Conservation (phyloP, 1,140 invertebrate genomes). For the Aphelinus atriplicis region DNA sequence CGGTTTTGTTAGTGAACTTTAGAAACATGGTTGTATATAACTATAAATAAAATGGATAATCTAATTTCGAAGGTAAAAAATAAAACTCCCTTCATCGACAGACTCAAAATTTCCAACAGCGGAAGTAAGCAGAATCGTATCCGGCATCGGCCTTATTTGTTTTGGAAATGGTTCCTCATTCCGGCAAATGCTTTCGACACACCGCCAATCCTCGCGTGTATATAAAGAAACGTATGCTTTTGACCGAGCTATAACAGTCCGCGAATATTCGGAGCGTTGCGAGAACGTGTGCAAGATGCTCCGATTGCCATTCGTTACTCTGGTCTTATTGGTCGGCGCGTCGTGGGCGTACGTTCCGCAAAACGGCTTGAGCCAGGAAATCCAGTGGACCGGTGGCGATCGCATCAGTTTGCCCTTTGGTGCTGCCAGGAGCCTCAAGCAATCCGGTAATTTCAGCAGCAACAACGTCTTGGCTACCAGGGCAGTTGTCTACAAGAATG, state of each 20-base stretch:
- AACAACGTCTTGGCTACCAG: constrained; percentile 72
- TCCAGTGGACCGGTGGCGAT: constrained; percentile 55
- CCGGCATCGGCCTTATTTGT: neutral
- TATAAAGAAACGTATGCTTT: too few species aligned
- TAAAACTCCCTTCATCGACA: too few species aligned
- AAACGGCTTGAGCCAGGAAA: neutral
- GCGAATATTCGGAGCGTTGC: too few species aligned
- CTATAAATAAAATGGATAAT: too few species aligned
- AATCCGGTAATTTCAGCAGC: constrained; percentile 68
- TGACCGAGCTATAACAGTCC: neutral
- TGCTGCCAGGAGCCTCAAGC: constrained; percentile 68
- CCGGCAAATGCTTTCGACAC: neutral
- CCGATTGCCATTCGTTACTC: neutral
- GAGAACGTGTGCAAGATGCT: constrained; percentile 6
- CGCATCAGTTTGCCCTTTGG: constrained; percentile 69
- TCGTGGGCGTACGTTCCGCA: neutral
- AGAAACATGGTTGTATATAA: too few species aligned
- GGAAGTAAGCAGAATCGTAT: neutral
- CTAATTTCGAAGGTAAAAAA: too few species aligned
- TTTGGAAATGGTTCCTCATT: neutral
- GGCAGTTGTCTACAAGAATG: constrained; percentile 69
- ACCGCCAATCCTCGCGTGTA: too few species aligned
- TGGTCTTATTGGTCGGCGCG: neutral
- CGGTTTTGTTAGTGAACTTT: too few species aligned
- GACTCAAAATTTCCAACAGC: too few species aligned